phyloP scores from a whole-genome alignment of 1,140 invertebrate species.

The Trichonephila inaurata region DNA sequence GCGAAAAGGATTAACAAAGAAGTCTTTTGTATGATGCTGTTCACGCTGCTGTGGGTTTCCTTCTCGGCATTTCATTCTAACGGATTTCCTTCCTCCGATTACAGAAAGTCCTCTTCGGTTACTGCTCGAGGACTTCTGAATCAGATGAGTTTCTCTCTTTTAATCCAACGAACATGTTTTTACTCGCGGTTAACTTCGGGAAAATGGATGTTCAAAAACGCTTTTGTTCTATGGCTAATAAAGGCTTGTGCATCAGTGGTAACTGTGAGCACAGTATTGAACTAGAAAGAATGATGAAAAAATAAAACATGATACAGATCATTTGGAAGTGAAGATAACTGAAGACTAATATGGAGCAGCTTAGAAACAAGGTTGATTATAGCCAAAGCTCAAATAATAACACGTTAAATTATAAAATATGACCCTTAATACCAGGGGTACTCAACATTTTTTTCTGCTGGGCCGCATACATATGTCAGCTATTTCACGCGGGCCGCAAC shows the following conservation, averaged over 20 bases:
- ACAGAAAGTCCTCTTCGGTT: neutral
- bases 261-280: no score
- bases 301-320: no score
- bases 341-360: no score
- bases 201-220: neutral
- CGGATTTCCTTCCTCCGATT: conserved; percentile 54
- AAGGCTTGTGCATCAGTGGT: neutral
- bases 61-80: conserved; percentile 37
- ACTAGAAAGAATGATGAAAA: no score
- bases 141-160: conserved; percentile 44
- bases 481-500: no score
- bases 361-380: no score
- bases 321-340: no score
- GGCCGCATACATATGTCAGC: no score
- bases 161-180: neutral
- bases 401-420: no score
- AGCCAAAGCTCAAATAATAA: no score
- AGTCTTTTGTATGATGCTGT: conserved; percentile 32
- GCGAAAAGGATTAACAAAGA: conserved; percentile 45
- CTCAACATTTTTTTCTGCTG: no score
- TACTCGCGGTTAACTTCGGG: neutral
- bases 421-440: no score
- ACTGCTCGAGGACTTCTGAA: conserved; percentile 22
- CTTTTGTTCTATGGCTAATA: neutral
- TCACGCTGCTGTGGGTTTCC: conserved; percentile 7